Conservation (phyloP, 2,888 invertebrate species). For the Scaptomyza caliginosa region DNA sequence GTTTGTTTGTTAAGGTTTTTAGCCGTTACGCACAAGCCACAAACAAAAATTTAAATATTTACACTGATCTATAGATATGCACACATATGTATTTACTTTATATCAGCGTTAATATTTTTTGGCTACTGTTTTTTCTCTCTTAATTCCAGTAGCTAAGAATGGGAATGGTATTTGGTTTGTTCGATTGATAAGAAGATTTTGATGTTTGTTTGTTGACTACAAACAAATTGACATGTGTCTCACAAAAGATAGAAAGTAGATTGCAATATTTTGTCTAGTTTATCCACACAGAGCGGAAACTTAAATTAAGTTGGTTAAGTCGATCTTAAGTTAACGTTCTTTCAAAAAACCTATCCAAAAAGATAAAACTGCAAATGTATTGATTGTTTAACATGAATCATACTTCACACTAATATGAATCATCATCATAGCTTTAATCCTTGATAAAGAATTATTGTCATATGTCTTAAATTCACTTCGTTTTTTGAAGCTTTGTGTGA, state of each 20-base stretch:
- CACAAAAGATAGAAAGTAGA: conserved; percentile 22
- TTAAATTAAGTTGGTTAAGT: too few relatives aligned
- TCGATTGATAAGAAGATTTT: conserved; percentile 38
- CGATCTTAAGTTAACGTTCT: too few relatives aligned
- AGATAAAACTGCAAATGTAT: not conserved
- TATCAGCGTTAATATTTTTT: conserved; percentile 60
- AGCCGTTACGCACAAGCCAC: conserved; percentile 31
- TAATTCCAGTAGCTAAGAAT: conserved; percentile 69
- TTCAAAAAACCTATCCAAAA: too few relatives aligned
- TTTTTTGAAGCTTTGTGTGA: conserved; percentile 13
- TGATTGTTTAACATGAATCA: conserved; percentile 17
- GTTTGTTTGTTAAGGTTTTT: conserved; percentile 37
- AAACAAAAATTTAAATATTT: conserved; percentile 69
- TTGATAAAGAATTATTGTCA: not conserved
- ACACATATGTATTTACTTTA: conserved; percentile 49
- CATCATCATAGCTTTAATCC: not conserved
- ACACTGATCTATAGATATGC: conserved; percentile 52
- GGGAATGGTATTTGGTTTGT: conserved; percentile 44
- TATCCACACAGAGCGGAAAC: too few relatives aligned
- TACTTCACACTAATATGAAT: conserved; percentile 7
- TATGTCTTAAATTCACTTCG: not conserved
- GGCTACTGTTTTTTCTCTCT: conserved; percentile 60
- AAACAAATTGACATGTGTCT: conserved; percentile 30
- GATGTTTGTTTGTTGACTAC: conserved; percentile 9
- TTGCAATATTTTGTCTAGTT: too few relatives aligned